Base-by-base conservation (phyloP, 2,113 vertebrate species). In the Sminthopsis crassicaudata region DNA sequence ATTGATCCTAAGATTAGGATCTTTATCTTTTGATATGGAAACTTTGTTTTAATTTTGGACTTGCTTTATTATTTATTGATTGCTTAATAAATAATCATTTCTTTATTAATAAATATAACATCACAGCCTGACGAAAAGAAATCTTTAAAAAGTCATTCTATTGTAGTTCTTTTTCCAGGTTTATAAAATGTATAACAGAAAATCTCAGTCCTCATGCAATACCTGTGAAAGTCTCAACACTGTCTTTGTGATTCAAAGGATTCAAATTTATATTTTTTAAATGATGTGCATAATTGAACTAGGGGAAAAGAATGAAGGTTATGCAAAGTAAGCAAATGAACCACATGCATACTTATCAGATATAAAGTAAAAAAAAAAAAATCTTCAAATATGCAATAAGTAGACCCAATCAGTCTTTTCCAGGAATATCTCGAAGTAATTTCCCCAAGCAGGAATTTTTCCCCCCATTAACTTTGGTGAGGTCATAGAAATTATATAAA, bases 251-350 rank as follows among this genome's bases (percentile, higher is more conserved):
- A 97, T 90, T 57, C 27, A 94, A 92, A 97, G 53, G n/a, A 84
- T 42, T 84, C 36, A 98, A 98, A 97, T 95, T 92, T 55, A 51
- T 27, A 89, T 42, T 84, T 84, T 84, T 84, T 50, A 57, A 95
- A 98, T 5, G 42, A 95, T 50, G 96, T 92, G 92, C 93, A 92
- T 98, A 97, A 97, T 93, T 90, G 97, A 98, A 96, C 46, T 14
- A 88, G 96, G 93, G 90, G 76, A 76, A 67, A 97, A 92, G 92
- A 94, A 23, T 92, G 90, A 92, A 96, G 26, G 48, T 90, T 94
- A 96, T 96, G 54, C 89, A 98, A 98, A 98, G 98, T 94, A 98
- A 98, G 97, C 96, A 97, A 91, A 96, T 96, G 57, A 94, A 67
- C 95, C 94, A 91, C n/a, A 95, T 76, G 95, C 96, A 97, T 97